A percentile compares a stretch with the other conserved stretches of the same genome.
These are phyloP conservation scores for Lepidothrix coronata DNA, from an alignment of 2,113 vertebrate species.

Conservation along the genomic window DNA sequence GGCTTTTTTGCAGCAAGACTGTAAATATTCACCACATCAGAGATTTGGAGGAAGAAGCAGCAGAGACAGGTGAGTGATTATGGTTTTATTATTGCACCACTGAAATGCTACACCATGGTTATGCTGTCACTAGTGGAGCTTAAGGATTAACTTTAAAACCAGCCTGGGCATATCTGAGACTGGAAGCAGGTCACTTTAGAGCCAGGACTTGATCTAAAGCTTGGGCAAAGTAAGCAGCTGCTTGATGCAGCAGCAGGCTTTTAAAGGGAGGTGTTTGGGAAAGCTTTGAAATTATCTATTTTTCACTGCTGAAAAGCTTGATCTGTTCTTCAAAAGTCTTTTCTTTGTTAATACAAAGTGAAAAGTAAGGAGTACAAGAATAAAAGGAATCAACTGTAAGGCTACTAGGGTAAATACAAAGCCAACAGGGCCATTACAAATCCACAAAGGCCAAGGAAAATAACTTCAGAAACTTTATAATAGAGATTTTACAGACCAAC, in stretches of 20 bases:
- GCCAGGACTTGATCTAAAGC: neutral
- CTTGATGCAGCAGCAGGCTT: neutral
- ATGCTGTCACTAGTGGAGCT: neutral
- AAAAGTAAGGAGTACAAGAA: neutral
- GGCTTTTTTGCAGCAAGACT: neutral
- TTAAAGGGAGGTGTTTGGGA: neutral
- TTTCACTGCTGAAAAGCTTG: neutral
- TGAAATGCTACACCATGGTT: neutral
- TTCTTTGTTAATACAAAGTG: neutral
- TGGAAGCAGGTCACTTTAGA: neutral
- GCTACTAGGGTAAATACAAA: neutral
- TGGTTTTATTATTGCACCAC: neutral
- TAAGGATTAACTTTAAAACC: neutral
- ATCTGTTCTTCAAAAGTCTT: neutral
- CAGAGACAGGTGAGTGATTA: neutral
- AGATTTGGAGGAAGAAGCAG: neutral
- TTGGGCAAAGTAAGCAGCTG: neutral
- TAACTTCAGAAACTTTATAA: neutral
- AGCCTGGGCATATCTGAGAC: neutral
- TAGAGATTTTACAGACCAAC: neutral
- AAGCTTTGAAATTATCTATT: neutral
- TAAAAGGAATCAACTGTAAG: neutral
- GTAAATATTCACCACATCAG: neutral
- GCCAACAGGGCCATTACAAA: neutral
- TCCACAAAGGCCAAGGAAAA: neutral